Evolutionary conservation across 2,888 invertebrate species (phyloP).

Genomic region (Pherbina coryleti): DNA sequence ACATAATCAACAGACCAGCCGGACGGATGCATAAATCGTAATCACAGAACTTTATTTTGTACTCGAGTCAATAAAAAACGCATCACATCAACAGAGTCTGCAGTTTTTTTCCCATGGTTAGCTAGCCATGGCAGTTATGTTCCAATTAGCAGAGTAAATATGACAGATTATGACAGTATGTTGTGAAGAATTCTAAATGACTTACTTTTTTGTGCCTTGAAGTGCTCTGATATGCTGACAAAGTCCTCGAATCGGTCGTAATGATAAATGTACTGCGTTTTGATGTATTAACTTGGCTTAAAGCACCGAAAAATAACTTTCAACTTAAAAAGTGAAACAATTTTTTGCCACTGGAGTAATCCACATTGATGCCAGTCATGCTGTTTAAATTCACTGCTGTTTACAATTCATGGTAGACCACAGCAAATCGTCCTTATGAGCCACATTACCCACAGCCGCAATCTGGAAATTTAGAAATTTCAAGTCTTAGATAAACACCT

Average conservation of each 20-base stretch:
- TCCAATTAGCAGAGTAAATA: constrained; percentile 63
- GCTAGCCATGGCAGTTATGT: constrained; percentile 51
- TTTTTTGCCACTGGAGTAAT: too few relatives aligned
- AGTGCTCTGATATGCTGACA: not conserved
- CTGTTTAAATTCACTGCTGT: too few relatives aligned
- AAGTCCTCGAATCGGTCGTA: not conserved
- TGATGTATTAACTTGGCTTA: too few relatives aligned
- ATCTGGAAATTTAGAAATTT: too few relatives aligned
- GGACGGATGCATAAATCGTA: constrained; percentile 59
- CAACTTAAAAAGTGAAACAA: too few relatives aligned
- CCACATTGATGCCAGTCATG: too few relatives aligned
- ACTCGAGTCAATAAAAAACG: constrained; percentile 6
- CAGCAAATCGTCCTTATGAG: too few relatives aligned
- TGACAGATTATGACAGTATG: constrained; percentile 52
- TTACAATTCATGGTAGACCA: too few relatives aligned
- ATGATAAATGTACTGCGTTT: too few relatives aligned
- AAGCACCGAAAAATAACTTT: too few relatives aligned
- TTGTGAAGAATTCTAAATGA: constrained; percentile 16
- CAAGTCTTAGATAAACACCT: not conserved
- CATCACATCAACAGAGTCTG: constrained; percentile 25
- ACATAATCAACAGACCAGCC: constrained; percentile 20
- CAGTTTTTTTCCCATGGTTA: not conserved
- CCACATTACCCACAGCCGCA: too few relatives aligned
- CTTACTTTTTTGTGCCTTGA: not conserved
- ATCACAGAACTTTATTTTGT: constrained; percentile 10